Evolutionary conservation across 1,140 invertebrate genomes (phyloP).

Genomic region (Agrypnia vestita): DNA sequence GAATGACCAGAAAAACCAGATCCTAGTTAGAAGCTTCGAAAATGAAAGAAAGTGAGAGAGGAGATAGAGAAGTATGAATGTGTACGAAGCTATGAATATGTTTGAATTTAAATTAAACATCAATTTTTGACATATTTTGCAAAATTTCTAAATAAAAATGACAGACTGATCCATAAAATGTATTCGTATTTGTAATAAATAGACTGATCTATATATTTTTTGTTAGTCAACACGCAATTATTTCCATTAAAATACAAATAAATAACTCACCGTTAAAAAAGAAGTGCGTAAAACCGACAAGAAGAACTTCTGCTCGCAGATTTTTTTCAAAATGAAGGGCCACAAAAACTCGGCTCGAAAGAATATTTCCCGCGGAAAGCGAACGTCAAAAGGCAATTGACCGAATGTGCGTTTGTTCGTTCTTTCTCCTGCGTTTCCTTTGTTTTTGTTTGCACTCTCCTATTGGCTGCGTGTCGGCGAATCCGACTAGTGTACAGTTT

Average conservation of each 20-base stretch:
- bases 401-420: constrained; percentile 28
- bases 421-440: constrained; percentile 48
- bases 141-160: too few species aligned
- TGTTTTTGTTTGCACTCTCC: constrained; percentile 29
- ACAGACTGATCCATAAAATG: too few species aligned
- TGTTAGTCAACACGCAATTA: too few species aligned
- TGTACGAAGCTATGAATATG: too few species aligned
- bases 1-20: too few species aligned
- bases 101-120: too few species aligned
- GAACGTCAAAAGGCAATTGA: constrained; percentile 9
- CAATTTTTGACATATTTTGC: too few species aligned
- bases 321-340: neutral
- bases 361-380: constrained; percentile 13
- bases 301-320: neutral
- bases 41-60: too few species aligned
- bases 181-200: too few species aligned
- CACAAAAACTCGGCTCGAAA: neutral
- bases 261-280: neutral
- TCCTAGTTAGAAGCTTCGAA: too few species aligned
- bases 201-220: too few species aligned
- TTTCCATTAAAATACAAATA: neutral
- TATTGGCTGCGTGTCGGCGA: neutral
- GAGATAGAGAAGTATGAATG: too few species aligned
- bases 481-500: constrained; percentile 13
- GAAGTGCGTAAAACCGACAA: neutral